phyloP scores from a whole-genome alignment of 2,113 vertebrate species.

The Eptesicus fuscus region DNA sequence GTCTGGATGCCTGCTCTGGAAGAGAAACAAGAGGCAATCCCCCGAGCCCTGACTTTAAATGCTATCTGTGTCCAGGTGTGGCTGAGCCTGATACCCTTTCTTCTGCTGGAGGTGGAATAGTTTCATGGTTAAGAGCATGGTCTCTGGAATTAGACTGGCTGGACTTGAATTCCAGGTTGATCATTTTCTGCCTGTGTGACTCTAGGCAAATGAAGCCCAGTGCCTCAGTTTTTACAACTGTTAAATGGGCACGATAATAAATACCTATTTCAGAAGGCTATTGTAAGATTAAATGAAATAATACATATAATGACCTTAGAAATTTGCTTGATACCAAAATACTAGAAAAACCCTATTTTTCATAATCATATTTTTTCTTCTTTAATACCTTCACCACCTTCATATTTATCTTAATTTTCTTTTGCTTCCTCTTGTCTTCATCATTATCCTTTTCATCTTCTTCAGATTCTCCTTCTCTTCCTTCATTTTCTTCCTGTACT shows the following conservation, averaged over 20 bases:
- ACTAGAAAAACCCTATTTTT: neutral
- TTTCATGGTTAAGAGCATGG: neutral
- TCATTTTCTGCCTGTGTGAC: neutral
- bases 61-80: neutral
- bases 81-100: neutral
- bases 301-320: neutral
- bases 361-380: no score
- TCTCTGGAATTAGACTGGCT: neutral
- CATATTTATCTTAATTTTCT: neutral
- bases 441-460: neutral
- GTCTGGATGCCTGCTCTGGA: neutral
- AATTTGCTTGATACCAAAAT: neutral
- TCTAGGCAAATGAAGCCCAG: neutral
- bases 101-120: neutral
- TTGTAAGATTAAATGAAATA: neutral
- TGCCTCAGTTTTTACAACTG: neutral
- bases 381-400: neutral
- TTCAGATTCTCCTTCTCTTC: neutral
- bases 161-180: neutral
- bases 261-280: neutral
- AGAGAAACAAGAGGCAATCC: neutral
- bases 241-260: neutral
- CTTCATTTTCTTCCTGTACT: neutral
- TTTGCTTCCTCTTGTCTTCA: neutral
- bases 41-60: neutral